phyloP scores from a whole-genome alignment of 2,113 vertebrate species.

The Saguinus imperator region DNA sequence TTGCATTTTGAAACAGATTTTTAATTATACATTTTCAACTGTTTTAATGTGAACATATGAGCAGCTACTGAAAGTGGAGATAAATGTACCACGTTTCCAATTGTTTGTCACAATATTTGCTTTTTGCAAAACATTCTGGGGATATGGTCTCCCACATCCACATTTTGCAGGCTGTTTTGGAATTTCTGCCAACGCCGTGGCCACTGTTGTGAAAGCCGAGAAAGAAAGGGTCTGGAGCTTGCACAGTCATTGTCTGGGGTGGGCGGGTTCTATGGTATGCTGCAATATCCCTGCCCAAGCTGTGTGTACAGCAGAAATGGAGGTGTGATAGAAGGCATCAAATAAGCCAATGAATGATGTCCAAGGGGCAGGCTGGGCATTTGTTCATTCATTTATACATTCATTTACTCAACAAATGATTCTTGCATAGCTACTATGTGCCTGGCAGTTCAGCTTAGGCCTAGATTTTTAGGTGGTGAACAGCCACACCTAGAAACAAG shows the following conservation, averaged over 20 bases:
- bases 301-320: not conserved
- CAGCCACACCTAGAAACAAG: not conserved
- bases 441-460: not conserved
- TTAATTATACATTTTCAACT: slow-evolving; percentile 70
- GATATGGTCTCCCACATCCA: slow-evolving; percentile 49
- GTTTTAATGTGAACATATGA: slow-evolving; percentile 77
- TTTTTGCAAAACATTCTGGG: slow-evolving; percentile 49
- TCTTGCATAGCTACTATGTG: not conserved
- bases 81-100: slow-evolving; percentile 61
- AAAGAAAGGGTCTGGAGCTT: slow-evolving; percentile 36
- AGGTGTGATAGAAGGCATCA: not conserved
- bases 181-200: slow-evolving; percentile 51
- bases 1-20: slow-evolving; percentile 68
- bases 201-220: slow-evolving; percentile 57
- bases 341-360: not conserved
- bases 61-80: slow-evolving; percentile 66
- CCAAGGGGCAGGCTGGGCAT: not conserved
- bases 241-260: not conserved
- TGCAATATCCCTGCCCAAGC: not conserved
- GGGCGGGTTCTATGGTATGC: not conserved
- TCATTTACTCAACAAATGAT: not conserved
- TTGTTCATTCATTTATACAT: not conserved
- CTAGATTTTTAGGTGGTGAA: not conserved
- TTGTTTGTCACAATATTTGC: slow-evolving; percentile 77
- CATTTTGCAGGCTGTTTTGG: slow-evolving; percentile 53